Base-by-base conservation (phyloP, 1,140 invertebrate genomes). In the Aphelenchoides besseyi region DNA sequence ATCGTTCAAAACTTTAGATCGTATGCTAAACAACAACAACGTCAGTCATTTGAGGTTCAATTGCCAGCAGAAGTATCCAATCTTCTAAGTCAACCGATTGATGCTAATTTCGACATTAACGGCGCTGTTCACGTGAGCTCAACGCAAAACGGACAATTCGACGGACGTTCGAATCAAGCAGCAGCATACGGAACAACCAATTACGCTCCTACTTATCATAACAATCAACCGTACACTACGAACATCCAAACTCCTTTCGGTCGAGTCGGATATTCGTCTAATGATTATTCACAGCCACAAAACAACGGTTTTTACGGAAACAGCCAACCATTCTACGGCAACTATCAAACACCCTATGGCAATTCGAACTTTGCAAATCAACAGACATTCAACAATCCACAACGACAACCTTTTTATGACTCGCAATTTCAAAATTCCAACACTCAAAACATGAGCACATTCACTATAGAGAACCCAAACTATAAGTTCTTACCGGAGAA, bases 401-500 rank as follows among this genome's bases (percentile, higher is more conserved):
- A 57, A 66, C 26, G 3, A 2, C 55, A 2, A 64, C 23, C 29
- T 12, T 69, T 70, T n/a, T 69, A n/a, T 36, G 63, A 53, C n/a
- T 59, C 35, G 30, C 71, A 35, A 53, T 72, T 48, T 54, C 35
- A 61, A 30, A 48, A 74, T 36, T 23, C 55, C n/a, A 72, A 75
- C 30, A 28, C 57, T 2, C 55, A 28, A 33, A 67, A 72, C 35
- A 33, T 28, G 18, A 28, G 32, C 26, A 37, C 32, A 32, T 72
- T 61, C 33, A 32, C 23, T 32, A 37, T 70, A 29, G 69, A 64
- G 9, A 74, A 74, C 37, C 73, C 73, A n/a, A 74, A 74, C 53
- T 74, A 74, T 35, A 74, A 70, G 36, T 74, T 75, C 61, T 55
- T 74, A 16, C 62, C 28, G 35, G 23, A 63, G 18, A 37, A 30